These are phyloP conservation scores for Cladorhizidae sp. DNA, from an alignment of 37 sponge, comb jelly and placozoan genomes.

Conservation along the genomic window DNA sequence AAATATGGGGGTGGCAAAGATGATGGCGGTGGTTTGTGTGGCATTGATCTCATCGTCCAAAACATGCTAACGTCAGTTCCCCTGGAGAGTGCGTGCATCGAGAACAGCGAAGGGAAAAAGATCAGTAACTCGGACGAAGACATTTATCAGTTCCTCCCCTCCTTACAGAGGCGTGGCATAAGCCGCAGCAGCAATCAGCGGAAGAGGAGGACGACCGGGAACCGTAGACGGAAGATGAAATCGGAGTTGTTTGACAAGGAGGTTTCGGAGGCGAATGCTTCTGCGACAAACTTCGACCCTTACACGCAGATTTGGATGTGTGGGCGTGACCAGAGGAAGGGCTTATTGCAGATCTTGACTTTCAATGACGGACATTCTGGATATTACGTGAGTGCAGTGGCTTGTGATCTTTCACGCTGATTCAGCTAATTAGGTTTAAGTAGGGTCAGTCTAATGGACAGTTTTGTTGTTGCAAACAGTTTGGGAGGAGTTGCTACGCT, in stretches of 20 bases:
- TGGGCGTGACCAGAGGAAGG: conserved; percentile 76
- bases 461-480: too few relatives aligned
- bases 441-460: too few relatives aligned
- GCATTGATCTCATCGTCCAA: neutral
- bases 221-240: neutral
- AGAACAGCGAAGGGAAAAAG: neutral
- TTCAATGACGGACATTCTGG: conserved; percentile 53
- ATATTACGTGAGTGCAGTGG: conserved; percentile 71
- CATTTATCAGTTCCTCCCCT: conserved; percentile 30
- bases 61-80: neutral
- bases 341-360: conserved; percentile 60
- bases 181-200: too few relatives aligned
- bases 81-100: conserved; percentile 17
- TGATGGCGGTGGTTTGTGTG: neutral
- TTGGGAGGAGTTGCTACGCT: too few relatives aligned
- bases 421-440: too few relatives aligned
- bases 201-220: neutral
- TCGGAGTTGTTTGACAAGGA: neutral
- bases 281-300: conserved; percentile 5
- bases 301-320: conserved; percentile 83
- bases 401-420: too few relatives aligned
- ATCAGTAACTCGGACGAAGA: neutral
- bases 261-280: neutral
- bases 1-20: neutral
- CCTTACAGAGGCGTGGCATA: neutral